Evolutionary conservation across 1,140 invertebrate genomes (phyloP).

Genomic region (Drosophila trapezifrons): DNA sequence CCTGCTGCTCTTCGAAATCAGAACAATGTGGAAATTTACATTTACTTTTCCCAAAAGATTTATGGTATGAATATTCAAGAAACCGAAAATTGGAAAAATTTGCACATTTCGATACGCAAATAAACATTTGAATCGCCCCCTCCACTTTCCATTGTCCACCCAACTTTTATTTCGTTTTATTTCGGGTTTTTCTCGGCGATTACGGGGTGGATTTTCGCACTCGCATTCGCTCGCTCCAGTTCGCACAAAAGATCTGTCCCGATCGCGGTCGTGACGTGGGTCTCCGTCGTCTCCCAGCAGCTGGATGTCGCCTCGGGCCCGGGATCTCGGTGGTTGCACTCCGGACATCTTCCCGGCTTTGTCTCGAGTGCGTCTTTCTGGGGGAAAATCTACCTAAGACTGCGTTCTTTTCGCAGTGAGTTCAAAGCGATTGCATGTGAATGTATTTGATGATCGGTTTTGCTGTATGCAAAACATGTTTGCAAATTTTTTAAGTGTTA

Average conservation of each 20-base stretch:
- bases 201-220: constrained; percentile 80
- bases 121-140: constrained; percentile 63
- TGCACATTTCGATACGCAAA: constrained; percentile 79
- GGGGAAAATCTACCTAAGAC: constrained; percentile 36
- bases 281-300: constrained; percentile 51
- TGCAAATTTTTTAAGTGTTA: constrained; percentile 77
- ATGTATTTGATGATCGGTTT: constrained; percentile 75
- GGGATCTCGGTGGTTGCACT: constrained; percentile 48
- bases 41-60: constrained; percentile 47
- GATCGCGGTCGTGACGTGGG: constrained; percentile 45
- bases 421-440: constrained; percentile 48
- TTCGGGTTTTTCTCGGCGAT: constrained; percentile 58
- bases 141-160: constrained; percentile 38
- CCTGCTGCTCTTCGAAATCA: neutral
- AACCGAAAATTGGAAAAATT: constrained; percentile 41
- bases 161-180: constrained; percentile 52
- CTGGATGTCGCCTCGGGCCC: constrained; percentile 44
- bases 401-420: constrained; percentile 11
- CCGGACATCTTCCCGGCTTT: constrained; percentile 27
- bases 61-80: constrained; percentile 52
- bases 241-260: constrained; percentile 51
- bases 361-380: constrained; percentile 29
- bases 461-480: constrained; percentile 78
- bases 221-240: constrained; percentile 54
- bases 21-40: constrained; percentile 30